Evolutionary conservation across 1,140 invertebrate species (phyloP), one percentile per base, ranked within the genome.

Genomic region (Harlomillsia oculata): DNA sequence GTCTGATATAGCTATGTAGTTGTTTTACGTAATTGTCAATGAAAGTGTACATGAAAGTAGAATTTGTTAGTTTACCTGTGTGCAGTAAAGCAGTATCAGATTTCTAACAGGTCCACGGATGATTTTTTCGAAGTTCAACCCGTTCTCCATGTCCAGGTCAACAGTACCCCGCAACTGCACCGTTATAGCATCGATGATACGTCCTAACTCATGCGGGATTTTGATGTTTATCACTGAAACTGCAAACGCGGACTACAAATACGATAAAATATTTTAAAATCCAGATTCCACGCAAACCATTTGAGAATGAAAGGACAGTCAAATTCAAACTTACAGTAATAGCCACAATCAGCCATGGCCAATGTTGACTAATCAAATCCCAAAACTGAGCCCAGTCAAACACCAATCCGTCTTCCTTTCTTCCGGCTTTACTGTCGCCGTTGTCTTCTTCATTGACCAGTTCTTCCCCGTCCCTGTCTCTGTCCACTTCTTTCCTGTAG

Each of bases 221-320:
- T 85, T 76, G 58, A 90, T 87, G 68, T 92, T 92, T 53, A 89
- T 73, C 41, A 84, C 62, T 1, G 89, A 87, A 46, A 88, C 85
- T 59, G 80, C 71, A 26, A 90, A 69, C 13, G 89, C 85, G 65
- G 84, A 83, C 88, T 91, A 67, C 48, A 75, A 74, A 34, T 34
- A n/a, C n/a, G n/a, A 34, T 34, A 34, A 34, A 34, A 34, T 34
- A 34, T 9, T 9, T 34, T 8, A 34, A 34, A 34, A 9, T 34
- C 8, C n/a, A 9, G 8, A 9, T 9, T 34, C 32, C 32, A 34
- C n/a, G 23, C 11, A 62, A 56, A 26, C 21, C 3, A 36, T 8
- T 32, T 26, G 18, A n/a, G 11, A 11, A 52, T 11, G 6, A 11
- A 13, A 20, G 20, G 20, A n/a, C 9, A 43, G 18, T 14, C 14